phyloP scores from a whole-genome alignment of 2,113 vertebrate species.

The Gadus chalcogrammus region DNA sequence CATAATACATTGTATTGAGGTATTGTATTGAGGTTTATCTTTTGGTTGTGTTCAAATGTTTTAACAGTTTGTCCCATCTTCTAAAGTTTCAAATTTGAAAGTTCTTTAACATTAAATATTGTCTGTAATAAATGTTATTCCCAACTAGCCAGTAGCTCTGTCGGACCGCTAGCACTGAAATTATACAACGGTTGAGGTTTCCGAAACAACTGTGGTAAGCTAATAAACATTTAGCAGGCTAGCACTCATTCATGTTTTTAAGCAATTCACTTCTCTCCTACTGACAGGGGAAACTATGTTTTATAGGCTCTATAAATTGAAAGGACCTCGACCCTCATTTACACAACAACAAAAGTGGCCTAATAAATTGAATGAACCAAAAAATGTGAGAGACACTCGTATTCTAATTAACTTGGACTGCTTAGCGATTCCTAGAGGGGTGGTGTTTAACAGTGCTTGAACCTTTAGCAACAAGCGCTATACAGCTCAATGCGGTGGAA shows the following conservation, averaged over 20 bases:
- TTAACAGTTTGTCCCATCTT: too few species aligned
- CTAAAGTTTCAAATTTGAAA: too few species aligned
- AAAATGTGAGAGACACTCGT: conserved; percentile 20
- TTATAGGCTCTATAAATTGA: conserved; percentile 22
- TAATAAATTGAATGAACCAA: conserved; percentile 36
- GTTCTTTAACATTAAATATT: too few species aligned
- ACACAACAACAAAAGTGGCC: conserved; percentile 54
- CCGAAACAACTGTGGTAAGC: not conserved
- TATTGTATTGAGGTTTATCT: too few species aligned
- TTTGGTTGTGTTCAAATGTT: too few species aligned
- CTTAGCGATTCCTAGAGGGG: conserved; percentile 4
- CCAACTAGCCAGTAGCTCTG: too few species aligned
- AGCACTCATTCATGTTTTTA: not conserved
- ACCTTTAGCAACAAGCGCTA: conserved; percentile 45
- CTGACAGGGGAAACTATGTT: conserved; percentile 22
- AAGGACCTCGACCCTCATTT: conserved; percentile 53
- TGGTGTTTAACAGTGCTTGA: conserved; percentile 27
- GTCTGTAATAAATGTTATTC: too few species aligned
- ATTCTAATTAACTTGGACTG: not conserved
- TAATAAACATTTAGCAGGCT: not conserved
- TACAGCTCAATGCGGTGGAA: conserved; percentile 61
- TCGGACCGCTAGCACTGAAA: too few species aligned
- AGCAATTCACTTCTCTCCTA: conserved; percentile 23
- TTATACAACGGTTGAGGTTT: too few species aligned
- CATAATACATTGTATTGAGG: too few species aligned